Base-by-base conservation (phyloP, 1,140 invertebrate species). In the Philopotamus ludificatus region DNA sequence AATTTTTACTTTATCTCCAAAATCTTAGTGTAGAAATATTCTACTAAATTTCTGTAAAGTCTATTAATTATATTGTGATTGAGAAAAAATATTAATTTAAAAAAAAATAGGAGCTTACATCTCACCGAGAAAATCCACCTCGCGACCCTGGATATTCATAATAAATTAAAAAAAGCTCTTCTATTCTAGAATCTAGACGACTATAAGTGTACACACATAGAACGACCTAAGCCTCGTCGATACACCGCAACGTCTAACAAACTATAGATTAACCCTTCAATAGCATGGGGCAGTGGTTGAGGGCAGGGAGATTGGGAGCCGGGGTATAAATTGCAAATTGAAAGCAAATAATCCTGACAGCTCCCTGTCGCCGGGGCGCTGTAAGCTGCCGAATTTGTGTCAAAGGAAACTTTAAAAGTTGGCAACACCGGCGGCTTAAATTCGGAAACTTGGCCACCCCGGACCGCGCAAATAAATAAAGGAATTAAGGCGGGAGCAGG, bases 271-370 rank as follows among this genome's bases (percentile, higher is more conserved):
- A 34, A 34, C 28, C 28, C 28, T 34, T 34, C 28, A 34, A n/a
- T n/a, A n/a, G n/a, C n/a, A n/a, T 21, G 23, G 45, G 2, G 4
- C 3, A 2, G 16, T 7, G 20, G 20, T 22, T 49, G 9, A 49
- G n/a, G 20, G 4, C 2, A 4, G 4, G n/a, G 7, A 18, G 45
- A 49, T 49, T 22, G n/a, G 45, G 45, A 26, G 22, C 51, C 1
- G 21, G 54, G 54, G 54, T 57, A 57, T 57, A 41, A 57, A 57
- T 57, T 57, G 42, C 54, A 57, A 57, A 57, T 57, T 57, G 54
- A 57, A 57, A 57, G 54, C 54, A 57, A 57, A 57, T 57, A 57
- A 57, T 57, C 54, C 54, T 28, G 39, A 15, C n/a, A n/a, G n/a
- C n/a, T n/a, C n/a, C n/a, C n/a, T n/a, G n/a, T n/a, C 34, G 50